Conservation (phyloP, 2,888 invertebrate species). For the Silvanus unidentatus region DNA sequence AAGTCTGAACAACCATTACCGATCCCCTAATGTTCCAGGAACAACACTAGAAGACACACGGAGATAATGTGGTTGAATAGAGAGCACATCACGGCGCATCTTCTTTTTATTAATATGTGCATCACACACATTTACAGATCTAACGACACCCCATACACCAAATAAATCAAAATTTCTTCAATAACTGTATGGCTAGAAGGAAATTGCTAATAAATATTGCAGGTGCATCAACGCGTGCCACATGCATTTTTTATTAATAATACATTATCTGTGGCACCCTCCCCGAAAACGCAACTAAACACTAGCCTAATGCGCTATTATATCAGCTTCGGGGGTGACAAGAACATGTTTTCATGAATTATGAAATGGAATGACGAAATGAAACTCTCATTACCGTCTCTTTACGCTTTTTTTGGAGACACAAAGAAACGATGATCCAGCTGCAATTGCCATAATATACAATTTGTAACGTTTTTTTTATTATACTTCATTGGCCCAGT, state of each 20-base stretch:
- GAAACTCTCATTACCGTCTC: too few species aligned
- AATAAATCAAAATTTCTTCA: conserved; percentile 38
- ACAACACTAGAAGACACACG: conserved; percentile 19
- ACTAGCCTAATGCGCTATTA: background rate
- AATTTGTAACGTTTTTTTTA: too few species aligned
- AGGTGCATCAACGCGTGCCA: conserved; percentile 29
- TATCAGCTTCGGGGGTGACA: conserved; percentile 12
- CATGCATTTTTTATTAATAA: conserved; percentile 35
- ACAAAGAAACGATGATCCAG: too few species aligned
- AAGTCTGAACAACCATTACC: conserved; percentile 37
- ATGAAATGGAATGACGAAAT: too few species aligned
- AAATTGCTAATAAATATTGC: conserved; percentile 36
- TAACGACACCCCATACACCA: conserved; percentile 23
- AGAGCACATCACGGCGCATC: conserved; percentile 31
- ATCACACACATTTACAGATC: conserved; percentile 18
- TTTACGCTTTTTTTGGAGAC: too few species aligned
- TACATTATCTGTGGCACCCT: conserved; percentile 15
- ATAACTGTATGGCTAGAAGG: conserved; percentile 24
- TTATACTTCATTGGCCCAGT: too few species aligned
- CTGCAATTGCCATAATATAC: too few species aligned
- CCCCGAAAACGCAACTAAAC: conserved; percentile 8
- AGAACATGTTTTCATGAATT: too few species aligned
- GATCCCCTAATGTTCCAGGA: conserved; percentile 30
- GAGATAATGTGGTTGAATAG: conserved; percentile 28
- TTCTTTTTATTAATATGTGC: conserved; percentile 35